Evolutionary conservation across 2,797 vertebrate genomes (phyloP), one percentile per base, ranked within the genome.

Genomic region (Girardinus metallicus): DNA sequence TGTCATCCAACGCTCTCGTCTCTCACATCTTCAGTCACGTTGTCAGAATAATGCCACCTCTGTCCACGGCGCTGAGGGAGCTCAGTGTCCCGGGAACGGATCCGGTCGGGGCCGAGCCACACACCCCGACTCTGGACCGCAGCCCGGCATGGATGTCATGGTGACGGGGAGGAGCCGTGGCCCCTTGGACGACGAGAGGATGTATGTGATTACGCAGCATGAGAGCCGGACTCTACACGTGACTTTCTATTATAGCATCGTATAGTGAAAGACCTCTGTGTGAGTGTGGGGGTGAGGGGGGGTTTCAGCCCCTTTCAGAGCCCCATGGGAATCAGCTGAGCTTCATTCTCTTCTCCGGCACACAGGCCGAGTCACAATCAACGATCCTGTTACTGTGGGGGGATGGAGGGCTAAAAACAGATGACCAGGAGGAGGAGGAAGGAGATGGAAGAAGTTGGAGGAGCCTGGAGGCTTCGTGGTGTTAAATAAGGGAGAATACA

Each of bases 311-410:
- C 89, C 79, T 94, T 94, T 93, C 87, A 86, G 84, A 89, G 89
- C 88, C 92, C 91, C 93, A 93, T 94, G 93, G 91, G 93, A 95
- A 94, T 93, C 92, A 93, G 92, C 93, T 93, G 93, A 92, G 92
- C 87, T 90, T 89, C 89, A 91, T 94, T 95, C 91, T 91, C 76
- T 49, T 79, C 68, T 83, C 87, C 94, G 94, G 90, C 93, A 94
- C 89, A 88, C 60, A 39, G 78, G 51, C 85, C 46, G 78, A 86
- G 91, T 90, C 93, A 88, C 88, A 86, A 92, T 88, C 84, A 85
- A 89, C 87, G 86, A 90, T 90, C 87, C 89, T 87, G 89, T 88
- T 92, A 90, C 87, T 92, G 89, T 75, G 79, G 23, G 83, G 72
- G 73, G 80, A 84, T 43, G 75, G 64, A 84, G 81, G 76, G 79